A percentile compares a stretch with the other conserved stretches of the same genome.
Conservation (phyloP, 2,797 vertebrate species). For the Clarias pachynema region DNA sequence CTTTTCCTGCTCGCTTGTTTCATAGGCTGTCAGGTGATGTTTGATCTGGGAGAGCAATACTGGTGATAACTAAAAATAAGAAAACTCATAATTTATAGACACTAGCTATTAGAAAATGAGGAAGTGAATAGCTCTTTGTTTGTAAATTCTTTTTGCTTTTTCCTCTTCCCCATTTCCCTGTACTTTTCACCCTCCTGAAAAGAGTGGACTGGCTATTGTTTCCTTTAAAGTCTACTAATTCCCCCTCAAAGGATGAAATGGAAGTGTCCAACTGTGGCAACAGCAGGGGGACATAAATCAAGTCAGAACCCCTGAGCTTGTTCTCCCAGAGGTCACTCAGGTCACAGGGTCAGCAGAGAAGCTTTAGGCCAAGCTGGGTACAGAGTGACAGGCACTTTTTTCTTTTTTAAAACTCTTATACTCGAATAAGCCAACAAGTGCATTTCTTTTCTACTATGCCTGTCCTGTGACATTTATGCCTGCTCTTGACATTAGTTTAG, state of each 20-base stretch:
- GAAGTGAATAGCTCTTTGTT: constrained; percentile 58
- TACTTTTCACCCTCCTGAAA: constrained; percentile 61
- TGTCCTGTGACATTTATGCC: constrained; percentile 18
- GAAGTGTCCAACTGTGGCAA: constrained; percentile 89
- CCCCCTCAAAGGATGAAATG: constrained; percentile 90
- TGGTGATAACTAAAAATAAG: constrained; percentile 37
- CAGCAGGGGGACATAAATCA: constrained; percentile 97
- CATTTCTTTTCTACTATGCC: neutral
- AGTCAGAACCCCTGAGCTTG: constrained; percentile 84
- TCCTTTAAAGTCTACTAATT: constrained; percentile 84
- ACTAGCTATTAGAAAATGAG: constrained; percentile 66
- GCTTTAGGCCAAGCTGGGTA: constrained; percentile 67
- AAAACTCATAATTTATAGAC: constrained; percentile 7
- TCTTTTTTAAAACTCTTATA: neutral
- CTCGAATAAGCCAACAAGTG: neutral
- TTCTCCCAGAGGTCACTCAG: constrained; percentile 83
- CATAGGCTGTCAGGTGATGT: constrained; percentile 36
- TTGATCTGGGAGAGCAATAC: constrained; percentile 36
- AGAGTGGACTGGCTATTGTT: constrained; percentile 81
- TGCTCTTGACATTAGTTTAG: constrained; percentile 62
- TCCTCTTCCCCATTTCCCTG: constrained; percentile 48
- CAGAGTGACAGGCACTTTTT: constrained; percentile 43
- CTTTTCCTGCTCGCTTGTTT: constrained; percentile 70
- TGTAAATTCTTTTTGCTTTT: constrained; percentile 57
- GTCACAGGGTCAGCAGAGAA: constrained; percentile 78